These are phyloP conservation scores for Phenganax subtilis DNA, from an alignment of 92 coral and sea anemone genomes.

Conservation along the genomic window DNA sequence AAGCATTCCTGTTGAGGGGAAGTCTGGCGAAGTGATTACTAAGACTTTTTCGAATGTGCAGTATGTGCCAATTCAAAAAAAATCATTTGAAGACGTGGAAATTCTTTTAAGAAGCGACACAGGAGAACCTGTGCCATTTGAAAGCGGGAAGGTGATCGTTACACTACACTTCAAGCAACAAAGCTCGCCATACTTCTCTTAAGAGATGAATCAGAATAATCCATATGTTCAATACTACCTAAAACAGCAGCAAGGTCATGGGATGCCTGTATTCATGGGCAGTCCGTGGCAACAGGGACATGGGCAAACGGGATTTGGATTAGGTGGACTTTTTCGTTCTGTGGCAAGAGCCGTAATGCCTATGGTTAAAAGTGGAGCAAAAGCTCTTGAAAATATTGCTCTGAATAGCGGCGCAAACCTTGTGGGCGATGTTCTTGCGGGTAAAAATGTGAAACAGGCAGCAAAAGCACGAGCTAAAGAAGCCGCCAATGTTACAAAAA, in stretches of 20 bases:
- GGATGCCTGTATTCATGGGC: constrained; percentile 44
- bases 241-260: neutral
- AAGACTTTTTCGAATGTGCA: no score
- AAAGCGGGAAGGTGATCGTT: no score
- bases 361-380: neutral
- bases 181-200: no score
- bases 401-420: neutral
- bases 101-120: no score
- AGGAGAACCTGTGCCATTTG: no score
- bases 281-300: constrained; percentile 35
- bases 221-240: no score
- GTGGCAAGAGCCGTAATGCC: neutral
- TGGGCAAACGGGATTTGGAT: constrained; percentile 45
- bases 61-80: no score
- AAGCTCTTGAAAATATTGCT: neutral
- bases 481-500: neutral
- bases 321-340: constrained; percentile 49
- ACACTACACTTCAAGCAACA: no score
- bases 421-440: constrained; percentile 21
- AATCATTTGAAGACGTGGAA: no score
- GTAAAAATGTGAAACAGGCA: constrained; percentile 15
- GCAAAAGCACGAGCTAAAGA: constrained; percentile 11
- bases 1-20: no score
- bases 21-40: no score
- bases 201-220: no score